These are phyloP conservation scores for Drosophila quasianomalipes DNA, from an alignment of 2,888 invertebrate genomes.

Conservation along the genomic window DNA sequence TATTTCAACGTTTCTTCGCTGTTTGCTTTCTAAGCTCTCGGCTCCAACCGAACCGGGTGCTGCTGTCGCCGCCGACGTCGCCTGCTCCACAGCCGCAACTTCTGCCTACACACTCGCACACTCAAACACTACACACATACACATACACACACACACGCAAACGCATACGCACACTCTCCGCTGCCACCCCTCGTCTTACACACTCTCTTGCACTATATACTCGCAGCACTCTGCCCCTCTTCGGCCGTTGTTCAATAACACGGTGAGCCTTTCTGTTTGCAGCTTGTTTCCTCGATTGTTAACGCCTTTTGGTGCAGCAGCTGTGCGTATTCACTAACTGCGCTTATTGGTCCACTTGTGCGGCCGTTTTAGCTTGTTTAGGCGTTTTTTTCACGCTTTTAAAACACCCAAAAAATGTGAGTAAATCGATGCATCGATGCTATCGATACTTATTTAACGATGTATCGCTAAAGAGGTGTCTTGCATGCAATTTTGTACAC, in stretches of 20 bases:
- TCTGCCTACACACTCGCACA: conserved; percentile 65
- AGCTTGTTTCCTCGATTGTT: conserved; percentile 20
- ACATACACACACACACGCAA: conserved; percentile 38
- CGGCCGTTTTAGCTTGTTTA: conserved; percentile 63
- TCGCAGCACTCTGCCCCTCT: conserved; percentile 53
- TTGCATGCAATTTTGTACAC: conserved; percentile 6
- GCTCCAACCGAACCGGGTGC: conserved; percentile 59
- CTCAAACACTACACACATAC: conserved; percentile 32
- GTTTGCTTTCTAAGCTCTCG: conserved; percentile 47
- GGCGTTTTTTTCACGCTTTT: conserved; percentile 78
- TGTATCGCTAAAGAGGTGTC: conserved; percentile 42
- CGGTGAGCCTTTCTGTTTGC: conserved; percentile 43
- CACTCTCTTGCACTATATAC: conserved; percentile 31
- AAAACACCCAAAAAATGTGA: conserved; percentile 79
- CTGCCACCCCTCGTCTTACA: conserved; percentile 43
- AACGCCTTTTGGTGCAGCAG: conserved; percentile 31
- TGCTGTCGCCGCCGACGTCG: conserved; percentile 39
- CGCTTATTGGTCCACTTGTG: conserved; percentile 54
- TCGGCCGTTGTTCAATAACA: conserved; percentile 71
- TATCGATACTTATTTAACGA: conserved; percentile 60
- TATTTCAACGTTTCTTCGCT: conserved; percentile 47
- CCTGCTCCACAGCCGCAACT: conserved; percentile 63
- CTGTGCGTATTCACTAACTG: conserved; percentile 40
- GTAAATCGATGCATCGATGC: conserved; percentile 75
- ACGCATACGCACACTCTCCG: conserved; percentile 46